Evolutionary conservation across 2,113 vertebrate genomes (phyloP), one percentile per base, ranked within the genome.

Genomic region (Emydocephalus ijimae): DNA sequence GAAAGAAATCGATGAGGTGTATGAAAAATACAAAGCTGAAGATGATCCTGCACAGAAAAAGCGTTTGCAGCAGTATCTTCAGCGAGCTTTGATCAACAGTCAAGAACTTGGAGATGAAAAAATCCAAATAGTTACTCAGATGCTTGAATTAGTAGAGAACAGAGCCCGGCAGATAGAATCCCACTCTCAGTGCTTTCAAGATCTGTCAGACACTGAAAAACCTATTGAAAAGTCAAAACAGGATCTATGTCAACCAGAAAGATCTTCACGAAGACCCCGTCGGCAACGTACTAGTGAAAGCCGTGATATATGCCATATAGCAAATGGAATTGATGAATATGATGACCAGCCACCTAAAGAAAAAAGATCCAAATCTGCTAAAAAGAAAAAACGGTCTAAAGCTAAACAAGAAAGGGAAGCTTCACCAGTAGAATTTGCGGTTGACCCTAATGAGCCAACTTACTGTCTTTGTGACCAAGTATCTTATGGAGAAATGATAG

Each of bases 101-200:
- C 99, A 99, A 94, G 99, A 99, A 96, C 97, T 99, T 45, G 99
- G 99, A 18, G 99, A 99, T 54, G 99, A 99, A 96, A 99, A 99
- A 96, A 99, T 99, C 96, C 99, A 99, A 9, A 98, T 99, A 92
- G 99, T 99, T 85, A 99, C 99, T 43, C 99, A 99, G 94, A 99
- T 99, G 98, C 98, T 99, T 0, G 99, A 99, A 97, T 96, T 99
- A 94, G 98, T 99, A 91, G 99, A 99, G 96, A 99, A 99, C 91
- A 98, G 99, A 91, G 98, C 99, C 29, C 98, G 99, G 55, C 99
- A 99, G 95, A 99, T 99, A 98, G 99, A 99, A 94, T 97, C 98
- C 0, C 98, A 99, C 92, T 99, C 99, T 5, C 97, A 98, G 57
- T 98, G 98, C 96, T 98, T 99, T 86, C 98, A 99, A 96, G 99